Percentiles rank a stretch among this genome's conserved stretches.
phyloP scores from a whole-genome alignment of 2,113 vertebrate genomes.

The Rhagologus leucostigma region DNA sequence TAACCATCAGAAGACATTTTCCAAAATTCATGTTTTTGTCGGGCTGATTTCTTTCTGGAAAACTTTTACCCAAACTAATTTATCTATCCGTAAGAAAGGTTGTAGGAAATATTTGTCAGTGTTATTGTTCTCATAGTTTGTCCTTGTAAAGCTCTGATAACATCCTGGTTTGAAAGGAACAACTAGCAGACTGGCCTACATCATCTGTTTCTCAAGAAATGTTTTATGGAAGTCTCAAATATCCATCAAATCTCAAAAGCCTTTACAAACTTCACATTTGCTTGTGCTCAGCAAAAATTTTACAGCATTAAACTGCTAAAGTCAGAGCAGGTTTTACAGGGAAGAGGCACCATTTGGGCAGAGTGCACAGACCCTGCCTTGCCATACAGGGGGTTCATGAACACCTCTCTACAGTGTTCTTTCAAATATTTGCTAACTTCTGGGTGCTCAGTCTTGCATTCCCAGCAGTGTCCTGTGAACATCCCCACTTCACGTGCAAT shows the following conservation, averaged over 20 bases:
- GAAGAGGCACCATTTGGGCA: background rate
- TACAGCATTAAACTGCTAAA: background rate
- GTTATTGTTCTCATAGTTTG: background rate
- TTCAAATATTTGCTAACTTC: background rate
- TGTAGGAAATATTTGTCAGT: background rate
- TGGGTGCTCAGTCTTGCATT: background rate
- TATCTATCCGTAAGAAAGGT: background rate
- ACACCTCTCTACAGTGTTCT: background rate
- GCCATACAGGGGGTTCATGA: fast-evolving
- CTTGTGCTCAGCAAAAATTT: background rate
- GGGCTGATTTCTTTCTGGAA: background rate
- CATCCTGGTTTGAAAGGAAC: background rate
- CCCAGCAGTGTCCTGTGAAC: background rate
- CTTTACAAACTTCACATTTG: background rate
- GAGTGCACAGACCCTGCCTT: background rate
- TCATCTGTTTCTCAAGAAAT: background rate
- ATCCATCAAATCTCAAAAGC: background rate
- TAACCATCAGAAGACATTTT: background rate
- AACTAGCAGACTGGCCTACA: background rate
- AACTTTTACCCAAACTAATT: background rate
- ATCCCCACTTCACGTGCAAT: background rate
- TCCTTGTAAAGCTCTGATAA: background rate
- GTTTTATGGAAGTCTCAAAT: background rate
- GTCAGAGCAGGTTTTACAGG: background rate
- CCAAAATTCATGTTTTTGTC: background rate